A percentile compares a stretch with the other conserved stretches of the same genome.
phyloP scores from a whole-genome alignment of 2,113 vertebrate genomes.

The Tragulus kanchil region DNA sequence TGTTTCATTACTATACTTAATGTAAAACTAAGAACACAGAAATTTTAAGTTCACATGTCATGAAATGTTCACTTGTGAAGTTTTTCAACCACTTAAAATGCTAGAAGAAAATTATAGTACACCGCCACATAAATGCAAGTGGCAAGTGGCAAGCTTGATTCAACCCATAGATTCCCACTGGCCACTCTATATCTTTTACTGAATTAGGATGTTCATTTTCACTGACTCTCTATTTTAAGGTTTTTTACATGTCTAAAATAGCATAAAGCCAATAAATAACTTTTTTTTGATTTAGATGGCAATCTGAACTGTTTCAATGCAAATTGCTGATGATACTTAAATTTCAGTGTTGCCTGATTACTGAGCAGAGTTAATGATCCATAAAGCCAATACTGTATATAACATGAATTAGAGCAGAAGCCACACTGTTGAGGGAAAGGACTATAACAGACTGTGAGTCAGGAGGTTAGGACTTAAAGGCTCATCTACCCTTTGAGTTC shows the following conservation, averaged over 20 bases:
- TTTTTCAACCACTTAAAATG: background rate
- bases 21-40: background rate
- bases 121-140: background rate
- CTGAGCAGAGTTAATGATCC: background rate
- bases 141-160: background rate
- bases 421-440: background rate
- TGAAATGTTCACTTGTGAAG: background rate
- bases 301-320: background rate
- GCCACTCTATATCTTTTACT: background rate
- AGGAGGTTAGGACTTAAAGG: background rate
- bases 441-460: background rate
- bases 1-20: background rate
- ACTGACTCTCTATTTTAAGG: too few relatives aligned
- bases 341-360: constrained; percentile 2
- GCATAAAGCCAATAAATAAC: too few relatives aligned
- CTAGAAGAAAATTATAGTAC: background rate
- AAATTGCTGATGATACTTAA: constrained; percentile 31
- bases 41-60: constrained; percentile 15
- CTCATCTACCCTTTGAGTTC: background rate
- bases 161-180: background rate
- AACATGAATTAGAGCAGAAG: background rate
- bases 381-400: background rate
- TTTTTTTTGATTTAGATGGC: background rate
- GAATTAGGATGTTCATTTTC: background rate
- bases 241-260: too few relatives aligned